Evolutionary conservation across 2,888 invertebrate genomes (phyloP), one percentile per base, ranked within the genome.

Genomic region (Amiota mariae): DNA sequence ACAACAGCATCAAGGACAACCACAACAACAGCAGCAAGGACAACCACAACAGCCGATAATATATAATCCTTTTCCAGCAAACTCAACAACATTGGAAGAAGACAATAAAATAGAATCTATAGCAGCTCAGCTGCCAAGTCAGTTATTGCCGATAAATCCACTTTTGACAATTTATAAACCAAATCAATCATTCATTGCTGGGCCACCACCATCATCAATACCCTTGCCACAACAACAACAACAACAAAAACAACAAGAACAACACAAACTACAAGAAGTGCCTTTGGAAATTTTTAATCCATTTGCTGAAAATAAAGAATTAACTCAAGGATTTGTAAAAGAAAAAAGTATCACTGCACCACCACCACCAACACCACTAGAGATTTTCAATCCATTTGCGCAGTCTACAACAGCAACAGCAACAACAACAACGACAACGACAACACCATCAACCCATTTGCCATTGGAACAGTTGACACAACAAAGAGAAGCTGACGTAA

Each of bases 371-470:
- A n/a, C 51, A 15, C 74, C 70, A 54, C 71, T 76, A 64, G 56
- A 81, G 8, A 82, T 80, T 71, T 84, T 80, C 12, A 84, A 82
- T 77, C 81, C 85, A 1, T 84, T 84, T 61, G 77, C 18, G 6
- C 36, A 36, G 6, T n/a, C 49, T 10, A 57, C 18, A 3, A 77
- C 79, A 8, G 4, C 54, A 36, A 36, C 64, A n/a, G n/a, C n/a
- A n/a, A n/a, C n/a, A n/a, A n/a, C 73, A 13, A 48, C 73, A 36
- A 8, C 73, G 2, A 75, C 76, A 47, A 8, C 48, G 13, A 20
- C 67, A 4, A 20, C 49, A 13, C 51, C 49, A 20, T 13, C 1
- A 15, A 18, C 18, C n/a, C 18, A 15, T 2, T 15, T 10, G 15
- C 57, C 15, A 57, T 8, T 15, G 9, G 13, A 57, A 13, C 12